Evolutionary conservation across 92 coral and sea anemone species (phyloP).

Genomic region (Zoanthus gigantus): DNA sequence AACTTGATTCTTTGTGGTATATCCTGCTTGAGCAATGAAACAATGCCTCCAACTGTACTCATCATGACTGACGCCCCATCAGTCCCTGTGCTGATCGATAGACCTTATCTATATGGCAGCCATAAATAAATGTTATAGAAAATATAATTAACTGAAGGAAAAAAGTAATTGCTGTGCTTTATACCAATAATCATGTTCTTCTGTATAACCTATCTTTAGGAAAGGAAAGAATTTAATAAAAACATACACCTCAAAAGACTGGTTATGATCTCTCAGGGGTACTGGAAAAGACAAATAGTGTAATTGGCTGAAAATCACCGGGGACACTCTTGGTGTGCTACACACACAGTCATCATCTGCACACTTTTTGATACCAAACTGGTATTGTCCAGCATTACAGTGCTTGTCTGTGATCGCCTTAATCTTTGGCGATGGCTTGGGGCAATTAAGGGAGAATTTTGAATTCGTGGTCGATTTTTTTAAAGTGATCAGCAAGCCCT

Average conservation of each 20-base stretch:
- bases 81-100: too few relatives aligned
- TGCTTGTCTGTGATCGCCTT: slow-evolving; percentile 50
- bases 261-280: slow-evolving; percentile 59
- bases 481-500: slow-evolving; percentile 29
- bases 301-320: slow-evolving; percentile 51
- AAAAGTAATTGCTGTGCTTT: too few relatives aligned
- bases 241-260: slow-evolving; percentile 54
- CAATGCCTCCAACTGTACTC: slow-evolving; percentile 38
- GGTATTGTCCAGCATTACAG: slow-evolving; percentile 57
- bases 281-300: slow-evolving; percentile 69
- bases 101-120: too few relatives aligned
- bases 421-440: slow-evolving; percentile 49
- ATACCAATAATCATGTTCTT: not conserved
- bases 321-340: slow-evolving; percentile 57
- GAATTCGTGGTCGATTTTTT: slow-evolving; percentile 51
- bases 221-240: not conserved
- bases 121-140: too few relatives aligned
- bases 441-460: slow-evolving; percentile 34
- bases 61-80: too few relatives aligned
- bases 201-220: not conserved
- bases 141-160: too few relatives aligned
- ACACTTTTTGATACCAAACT: slow-evolving; percentile 53
- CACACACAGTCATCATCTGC: slow-evolving; percentile 60
- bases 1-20: slow-evolving; percentile 47
- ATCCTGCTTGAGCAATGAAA: slow-evolving; percentile 33